Evolutionary conservation across 2,113 vertebrate species (phyloP), one percentile per base, ranked within the genome.

Genomic region (Sander lucioperca): DNA sequence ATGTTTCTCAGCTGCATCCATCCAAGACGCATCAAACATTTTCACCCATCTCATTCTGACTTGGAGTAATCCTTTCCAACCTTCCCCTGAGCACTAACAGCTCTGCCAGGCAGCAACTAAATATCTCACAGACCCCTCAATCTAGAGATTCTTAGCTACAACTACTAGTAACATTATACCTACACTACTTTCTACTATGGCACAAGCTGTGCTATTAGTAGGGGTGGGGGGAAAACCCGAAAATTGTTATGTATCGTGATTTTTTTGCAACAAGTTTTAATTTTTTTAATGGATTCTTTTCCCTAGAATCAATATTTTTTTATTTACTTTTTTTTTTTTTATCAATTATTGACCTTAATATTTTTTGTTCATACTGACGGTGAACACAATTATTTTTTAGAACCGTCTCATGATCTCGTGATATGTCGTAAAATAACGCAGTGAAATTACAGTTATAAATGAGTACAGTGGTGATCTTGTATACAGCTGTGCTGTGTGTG

Each of bases 401-500:
- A n/a, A n/a, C n/a, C n/a, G n/a, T n/a, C n/a, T n/a, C n/a, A n/a
- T n/a, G n/a, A n/a, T n/a, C n/a, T n/a, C n/a, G n/a, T n/a, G n/a
- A n/a, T n/a, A n/a, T n/a, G n/a, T n/a, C n/a, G n/a, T n/a, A n/a
- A n/a, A n/a, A n/a, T n/a, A n/a, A n/a, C n/a, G n/a, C n/a, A n/a
- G n/a, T n/a, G n/a, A n/a, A n/a, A n/a, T n/a, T n/a, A n/a, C n/a
- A n/a, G n/a, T n/a, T n/a, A n/a, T n/a, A n/a, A n/a, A 53, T 36
- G 3, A 13, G 18, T 63, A 6, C 6, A 36, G 18, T 77, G 56
- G 25, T 65, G 36, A 18, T 57, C 6, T 75, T 51, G 51, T 63
- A 25, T 43, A 66, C 30, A 63, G 9, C 7, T 82, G 8, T 59
- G 13, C 5, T 70, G 50, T 66, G 6, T 74, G 59, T 87, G 36